Conservation (phyloP, 2,113 vertebrate genomes). For the Plecotus auritus region DNA sequence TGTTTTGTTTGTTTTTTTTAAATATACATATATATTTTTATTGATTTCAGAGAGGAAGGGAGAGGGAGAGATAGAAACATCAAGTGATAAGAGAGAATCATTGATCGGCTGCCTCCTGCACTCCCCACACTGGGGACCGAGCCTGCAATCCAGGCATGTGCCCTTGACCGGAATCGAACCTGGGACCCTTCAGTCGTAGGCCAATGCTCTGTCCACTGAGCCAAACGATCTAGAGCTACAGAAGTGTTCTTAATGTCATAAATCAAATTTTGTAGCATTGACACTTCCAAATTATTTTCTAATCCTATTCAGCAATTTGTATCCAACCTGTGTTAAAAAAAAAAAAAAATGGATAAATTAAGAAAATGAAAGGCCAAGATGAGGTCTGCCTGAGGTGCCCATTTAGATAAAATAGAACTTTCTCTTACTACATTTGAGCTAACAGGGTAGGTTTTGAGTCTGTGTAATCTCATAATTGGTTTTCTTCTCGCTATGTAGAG, state of each 20-base stretch:
- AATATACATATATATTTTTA: too few relatives aligned
- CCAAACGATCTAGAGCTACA: too few relatives aligned
- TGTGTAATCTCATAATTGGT: not conserved
- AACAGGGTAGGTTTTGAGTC: not conserved
- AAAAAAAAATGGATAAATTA: not conserved
- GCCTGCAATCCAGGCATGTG: too few relatives aligned
- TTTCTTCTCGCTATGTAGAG: not conserved
- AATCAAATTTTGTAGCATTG: not conserved
- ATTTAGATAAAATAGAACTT: slow-evolving; percentile 4
- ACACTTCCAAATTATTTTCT: slow-evolving; percentile 26
- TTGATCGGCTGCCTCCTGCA: too few relatives aligned
- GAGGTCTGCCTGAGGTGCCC: not conserved
- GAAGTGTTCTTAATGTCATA: not conserved
- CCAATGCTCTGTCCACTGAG: too few relatives aligned
- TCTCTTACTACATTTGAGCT: slow-evolving; percentile 14
- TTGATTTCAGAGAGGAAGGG: too few relatives aligned
- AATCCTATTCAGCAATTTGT: not conserved
- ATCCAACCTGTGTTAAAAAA: not conserved
- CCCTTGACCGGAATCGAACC: too few relatives aligned
- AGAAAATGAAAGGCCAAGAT: not conserved
- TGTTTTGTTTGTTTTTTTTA: not conserved
- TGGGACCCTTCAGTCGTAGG: too few relatives aligned
- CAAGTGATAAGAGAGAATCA: too few relatives aligned
- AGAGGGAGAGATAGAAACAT: too few relatives aligned
- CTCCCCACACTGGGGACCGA: too few relatives aligned